phyloP scores from a whole-genome alignment of 2,888 invertebrate genomes.

The Eledone cirrhosa region DNA sequence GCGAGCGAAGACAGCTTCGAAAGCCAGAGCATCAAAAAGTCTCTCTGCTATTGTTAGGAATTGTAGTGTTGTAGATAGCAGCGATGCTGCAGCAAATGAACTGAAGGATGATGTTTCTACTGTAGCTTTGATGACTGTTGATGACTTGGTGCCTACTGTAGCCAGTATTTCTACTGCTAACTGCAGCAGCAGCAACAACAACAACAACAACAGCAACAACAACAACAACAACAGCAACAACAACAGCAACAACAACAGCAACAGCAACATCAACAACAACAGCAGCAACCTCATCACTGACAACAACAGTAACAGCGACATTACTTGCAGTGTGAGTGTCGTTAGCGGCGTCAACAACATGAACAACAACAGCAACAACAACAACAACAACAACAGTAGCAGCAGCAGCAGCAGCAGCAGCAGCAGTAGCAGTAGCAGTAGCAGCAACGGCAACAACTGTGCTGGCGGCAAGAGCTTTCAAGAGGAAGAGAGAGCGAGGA shows the following conservation, averaged over 20 bases:
- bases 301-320: slow-evolving; percentile 11
- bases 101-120: background rate
- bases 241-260: slow-evolving; percentile 30
- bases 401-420: background rate
- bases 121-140: background rate
- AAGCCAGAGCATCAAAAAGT: background rate
- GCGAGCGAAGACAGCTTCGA: background rate
- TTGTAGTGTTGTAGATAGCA: background rate
- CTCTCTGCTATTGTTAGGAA: too few relatives aligned
- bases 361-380: background rate
- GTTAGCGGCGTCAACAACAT: background rate
- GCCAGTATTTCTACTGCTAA: slow-evolving; percentile 6
- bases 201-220: slow-evolving; percentile 28
- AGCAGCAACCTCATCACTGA: slow-evolving; percentile 37
- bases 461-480: slow-evolving; percentile 29
- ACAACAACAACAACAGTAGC: slow-evolving; percentile 12
- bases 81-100: background rate
- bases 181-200: slow-evolving; percentile 21
- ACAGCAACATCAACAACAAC: slow-evolving; percentile 37
- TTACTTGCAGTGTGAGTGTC: too few relatives aligned
- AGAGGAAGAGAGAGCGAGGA: slow-evolving; percentile 31
- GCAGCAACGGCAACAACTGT: slow-evolving; percentile 24
- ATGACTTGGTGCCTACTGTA: background rate
- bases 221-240: slow-evolving; percentile 11
- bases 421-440: slow-evolving; percentile 2